Evolutionary conservation across 37 sponge, comb jelly and placozoan genomes (phyloP), one percentile per base, ranked within the genome.

Genomic region (Aphrocallistes beatrix): DNA sequence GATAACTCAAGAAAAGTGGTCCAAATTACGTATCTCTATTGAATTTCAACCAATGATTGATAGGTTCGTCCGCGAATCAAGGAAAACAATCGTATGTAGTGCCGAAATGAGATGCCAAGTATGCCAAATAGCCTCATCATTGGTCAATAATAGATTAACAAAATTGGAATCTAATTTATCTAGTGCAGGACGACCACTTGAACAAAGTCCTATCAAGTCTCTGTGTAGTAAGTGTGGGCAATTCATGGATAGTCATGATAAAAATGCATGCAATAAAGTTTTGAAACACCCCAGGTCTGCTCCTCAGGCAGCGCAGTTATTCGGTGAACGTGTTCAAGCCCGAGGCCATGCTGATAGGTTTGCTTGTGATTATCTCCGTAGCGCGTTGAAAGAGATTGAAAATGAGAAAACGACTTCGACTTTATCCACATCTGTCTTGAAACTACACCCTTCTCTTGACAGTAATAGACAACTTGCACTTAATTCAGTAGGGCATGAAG

Each of bases 311-410:
- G 75, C 75, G 34, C 75, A 13, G 75, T 60, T 60, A 6, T 60
- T 60, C 21, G 75, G 1, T 25, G 75, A 60, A 28, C 32, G 75
- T 60, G 75, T 60, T 60, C 75, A 60, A 60, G 75, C 75, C 75
- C 10, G 75, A 60, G 75, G 75, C 21, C 8, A 60, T 60, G 8
- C 75, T 3, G 21, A 60, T 60, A 60, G 25, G 21, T 60, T 60
- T 60, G 75, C 75, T 60, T 60, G 75, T 60, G 75, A 60, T 60
- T 60, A 60, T 60, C 75, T 60, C 75, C 75, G 34, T 32, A 60
- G n/a, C 21, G 32, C 75, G 21, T 60, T 60, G 75, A 3, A 60
- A 19, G 75, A 60, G 21, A 13, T 60, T 60, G 75, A 60, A 60
- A 30, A 60, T 60, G 75, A 13, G n/a, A 13, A 60, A 60, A 30